Base-by-base conservation (phyloP, 2,113 vertebrate species). In the Phycodurus eques region DNA sequence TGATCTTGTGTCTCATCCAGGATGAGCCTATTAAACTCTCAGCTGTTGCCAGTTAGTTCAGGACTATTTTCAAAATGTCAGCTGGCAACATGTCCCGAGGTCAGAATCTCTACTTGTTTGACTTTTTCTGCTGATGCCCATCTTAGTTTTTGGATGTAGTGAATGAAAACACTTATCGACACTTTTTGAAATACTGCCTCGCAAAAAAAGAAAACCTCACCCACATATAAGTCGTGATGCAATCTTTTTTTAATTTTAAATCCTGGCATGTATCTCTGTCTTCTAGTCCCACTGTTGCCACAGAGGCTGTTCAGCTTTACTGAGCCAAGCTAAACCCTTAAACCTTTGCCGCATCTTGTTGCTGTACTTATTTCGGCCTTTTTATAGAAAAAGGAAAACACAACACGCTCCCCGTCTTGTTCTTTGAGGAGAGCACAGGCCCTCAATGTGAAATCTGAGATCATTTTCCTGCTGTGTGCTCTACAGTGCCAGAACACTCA, bases 401-500 rank as follows among this genome's bases (percentile, higher is more conserved):
- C 74, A 84, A 88, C 80, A 81, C 75, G 82, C 80, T 84, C 83
- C 65, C 75, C 70, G 75, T 78, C 82, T 79, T 72, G 83, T 84
- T 92, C 84, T 87, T 84, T 12, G 54, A 86, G 88, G 85, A 90
- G 86, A 89, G 78, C 67, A 57, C 85, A 86, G 80, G 77, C 84
- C 83, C 79, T 87, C 84, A 78, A 87, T 88, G 76, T 91, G 92
- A 92, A 92, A 93, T 87, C 79, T 82, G 92, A 93, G 89, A 91
- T 79, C 81, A 54, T 85, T 90, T 90, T 89, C 87, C 86, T 90
- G 91, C 90, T 89, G 90, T 86, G 84, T 84, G 81, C 88, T 91
- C 87, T 81, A 84, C 86, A 90, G 87, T 91, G 92, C 90, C 87
- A 92, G 89, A 91, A 86, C 88, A 86, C 90, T 90, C 91, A 92